Base-by-base conservation (phyloP, 2,888 invertebrate species). In the Melieria crassipennis region DNA sequence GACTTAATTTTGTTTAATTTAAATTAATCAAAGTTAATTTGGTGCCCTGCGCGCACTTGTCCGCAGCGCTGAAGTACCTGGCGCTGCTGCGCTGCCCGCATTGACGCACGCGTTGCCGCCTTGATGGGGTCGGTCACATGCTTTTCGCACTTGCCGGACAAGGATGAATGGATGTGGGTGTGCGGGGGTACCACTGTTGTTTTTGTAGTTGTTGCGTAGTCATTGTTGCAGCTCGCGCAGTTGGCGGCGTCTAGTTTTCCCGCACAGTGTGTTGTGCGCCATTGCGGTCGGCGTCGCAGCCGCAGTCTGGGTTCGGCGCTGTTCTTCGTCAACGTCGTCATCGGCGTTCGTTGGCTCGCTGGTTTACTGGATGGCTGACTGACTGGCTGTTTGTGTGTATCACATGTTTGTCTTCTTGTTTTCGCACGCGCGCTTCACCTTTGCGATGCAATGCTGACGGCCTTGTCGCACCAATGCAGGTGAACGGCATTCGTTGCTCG, bases 331-430 rank as follows among this genome's bases (percentile, higher is more conserved):
- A 10, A 42, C 50, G 42, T 45, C 50, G 52, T 13, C 60, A 16
- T 48, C 10, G 50, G 13, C 52, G 56, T 69, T 43, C 30, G 45
- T 55, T 46, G 52, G 55, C 65, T 70, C 76, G 30, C 30, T 30
- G 30, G 30, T 30, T 30, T 30, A 30, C 30, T 30, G 30, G 30
- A 30, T 30, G 30, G 2, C 30, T 30, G 30, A 30, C 30, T 30
- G 30, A 30, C 30, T 62, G 7, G 62, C 64, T 16, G 46, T 57
- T 56, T 80, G 81, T 80, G 80, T 82, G 79, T 82, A 81, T 82
- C 81, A 81, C 79, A 82, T 83, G 80, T 80, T 80, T 80, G 79
- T 79, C 80, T 78, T 83, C 82, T 81, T 82, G 79, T 78, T 83
- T 81, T 80, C 74, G 78, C 80, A 42, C 50, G 56, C 13, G 65